Conservation (phyloP, 2,797 vertebrate genomes). For the Melanotaenia boesemani region DNA sequence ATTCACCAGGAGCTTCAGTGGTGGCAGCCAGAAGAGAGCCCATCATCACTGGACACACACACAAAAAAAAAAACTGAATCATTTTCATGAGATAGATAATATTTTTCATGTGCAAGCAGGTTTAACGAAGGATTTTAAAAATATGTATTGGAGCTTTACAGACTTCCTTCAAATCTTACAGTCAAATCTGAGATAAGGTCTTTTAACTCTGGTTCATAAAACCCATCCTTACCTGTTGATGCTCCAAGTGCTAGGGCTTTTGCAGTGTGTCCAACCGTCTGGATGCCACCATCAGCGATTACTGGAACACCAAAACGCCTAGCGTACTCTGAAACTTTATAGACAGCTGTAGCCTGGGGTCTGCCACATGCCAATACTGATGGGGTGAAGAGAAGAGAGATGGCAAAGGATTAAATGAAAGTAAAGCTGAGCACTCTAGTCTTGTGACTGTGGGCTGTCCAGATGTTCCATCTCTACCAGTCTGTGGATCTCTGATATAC, state of each 20-base stretch:
- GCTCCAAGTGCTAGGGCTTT: conserved; percentile 96
- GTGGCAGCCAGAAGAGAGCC: conserved; percentile 97
- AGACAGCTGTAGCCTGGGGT: conserved; percentile 97
- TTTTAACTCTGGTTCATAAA: neutral
- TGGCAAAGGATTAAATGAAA: neutral
- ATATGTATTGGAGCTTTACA: neutral
- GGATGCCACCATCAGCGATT: conserved; percentile 96
- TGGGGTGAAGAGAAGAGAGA: neutral
- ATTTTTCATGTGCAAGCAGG: neutral
- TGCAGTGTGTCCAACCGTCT: conserved; percentile 93
- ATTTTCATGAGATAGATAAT: neutral
- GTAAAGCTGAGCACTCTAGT: neutral
- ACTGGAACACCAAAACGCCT: conserved; percentile 94
- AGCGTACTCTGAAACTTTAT: conserved; percentile 97
- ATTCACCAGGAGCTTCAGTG: conserved; percentile 95
- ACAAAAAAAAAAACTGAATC: too few relatives aligned
- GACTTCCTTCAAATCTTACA: neutral
- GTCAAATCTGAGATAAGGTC: neutral
- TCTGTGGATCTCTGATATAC: neutral
- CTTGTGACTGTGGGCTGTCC: neutral
- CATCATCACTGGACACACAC: conserved; percentile 91
- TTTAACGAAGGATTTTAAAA: neutral
- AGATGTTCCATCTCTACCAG: neutral
- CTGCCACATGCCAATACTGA: conserved; percentile 95
- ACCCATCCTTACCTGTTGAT: conserved; percentile 88